phyloP scores from a whole-genome alignment of 2,797 vertebrate genomes.

The Enteromius viviparus region DNA sequence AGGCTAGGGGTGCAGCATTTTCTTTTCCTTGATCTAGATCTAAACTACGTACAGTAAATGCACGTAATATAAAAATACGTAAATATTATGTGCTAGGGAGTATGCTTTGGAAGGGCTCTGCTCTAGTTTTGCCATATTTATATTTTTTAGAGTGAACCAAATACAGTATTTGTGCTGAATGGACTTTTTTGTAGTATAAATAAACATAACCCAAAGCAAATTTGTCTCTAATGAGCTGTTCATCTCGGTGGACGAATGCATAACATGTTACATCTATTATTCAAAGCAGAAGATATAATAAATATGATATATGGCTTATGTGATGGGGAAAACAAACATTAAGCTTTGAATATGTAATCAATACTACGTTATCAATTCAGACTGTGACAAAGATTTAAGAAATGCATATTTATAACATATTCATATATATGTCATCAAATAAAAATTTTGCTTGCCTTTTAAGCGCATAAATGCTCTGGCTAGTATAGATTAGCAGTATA shows the following conservation, averaged over 20 bases:
- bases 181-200: background rate
- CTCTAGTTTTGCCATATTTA: conserved; percentile 5
- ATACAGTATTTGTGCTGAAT: conserved; percentile 22
- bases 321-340: background rate
- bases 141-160: conserved; percentile 10
- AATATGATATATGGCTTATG: background rate
- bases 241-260: background rate
- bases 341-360: background rate
- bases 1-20: background rate
- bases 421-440: background rate
- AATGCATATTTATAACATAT: background rate
- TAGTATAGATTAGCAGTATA: too few relatives aligned
- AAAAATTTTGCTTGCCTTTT: background rate
- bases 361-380: background rate
- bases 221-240: background rate
- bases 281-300: background rate
- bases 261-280: background rate
- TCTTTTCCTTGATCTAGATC: background rate
- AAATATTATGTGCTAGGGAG: background rate
- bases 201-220: conserved; percentile 6
- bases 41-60: background rate
- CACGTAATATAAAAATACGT: too few relatives aligned
- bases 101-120: background rate
- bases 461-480: background rate
- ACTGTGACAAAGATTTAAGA: background rate